Conservation (phyloP, 2,113 vertebrate genomes). For the Varanus salvator region DNA sequence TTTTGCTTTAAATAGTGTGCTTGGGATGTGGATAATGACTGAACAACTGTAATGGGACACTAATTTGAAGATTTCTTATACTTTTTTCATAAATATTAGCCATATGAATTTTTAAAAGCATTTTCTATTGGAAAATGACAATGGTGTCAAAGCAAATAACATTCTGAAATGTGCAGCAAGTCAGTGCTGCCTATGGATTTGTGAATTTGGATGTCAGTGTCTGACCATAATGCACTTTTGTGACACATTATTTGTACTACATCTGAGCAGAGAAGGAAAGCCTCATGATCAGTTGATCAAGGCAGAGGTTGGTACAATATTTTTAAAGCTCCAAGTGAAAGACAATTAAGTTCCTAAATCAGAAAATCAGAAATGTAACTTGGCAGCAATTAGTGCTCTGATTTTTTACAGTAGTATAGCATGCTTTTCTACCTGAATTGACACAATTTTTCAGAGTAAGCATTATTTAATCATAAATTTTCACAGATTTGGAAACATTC, state of each 20-base stretch:
- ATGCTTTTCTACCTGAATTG: background rate
- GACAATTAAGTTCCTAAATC: background rate
- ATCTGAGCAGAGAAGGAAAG: background rate
- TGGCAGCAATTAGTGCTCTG: background rate
- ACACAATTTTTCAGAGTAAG: background rate
- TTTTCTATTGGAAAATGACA: conserved; percentile 23
- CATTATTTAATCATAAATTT: background rate
- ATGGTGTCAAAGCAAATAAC: conserved; percentile 14
- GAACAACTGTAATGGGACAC: conserved; percentile 66
- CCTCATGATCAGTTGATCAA: background rate
- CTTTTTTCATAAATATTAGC: background rate
- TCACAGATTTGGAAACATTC: background rate
- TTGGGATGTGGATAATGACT: conserved; percentile 57
- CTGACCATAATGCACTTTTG: background rate
- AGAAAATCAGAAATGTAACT: background rate
- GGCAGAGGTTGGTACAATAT: background rate
- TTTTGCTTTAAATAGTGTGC: conserved; percentile 61
- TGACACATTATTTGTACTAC: background rate
- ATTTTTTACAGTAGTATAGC: background rate
- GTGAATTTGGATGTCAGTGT: background rate
- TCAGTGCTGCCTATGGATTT: background rate
- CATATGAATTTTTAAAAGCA: conserved; percentile 11
- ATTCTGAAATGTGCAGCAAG: background rate
- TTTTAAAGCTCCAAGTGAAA: background rate
- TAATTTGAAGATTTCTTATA: conserved; percentile 42